Percentiles rank a stretch among this genome's conserved stretches.
phyloP scores from a whole-genome alignment of 2,797 vertebrate genomes.

The Tadarida brasiliensis region DNA sequence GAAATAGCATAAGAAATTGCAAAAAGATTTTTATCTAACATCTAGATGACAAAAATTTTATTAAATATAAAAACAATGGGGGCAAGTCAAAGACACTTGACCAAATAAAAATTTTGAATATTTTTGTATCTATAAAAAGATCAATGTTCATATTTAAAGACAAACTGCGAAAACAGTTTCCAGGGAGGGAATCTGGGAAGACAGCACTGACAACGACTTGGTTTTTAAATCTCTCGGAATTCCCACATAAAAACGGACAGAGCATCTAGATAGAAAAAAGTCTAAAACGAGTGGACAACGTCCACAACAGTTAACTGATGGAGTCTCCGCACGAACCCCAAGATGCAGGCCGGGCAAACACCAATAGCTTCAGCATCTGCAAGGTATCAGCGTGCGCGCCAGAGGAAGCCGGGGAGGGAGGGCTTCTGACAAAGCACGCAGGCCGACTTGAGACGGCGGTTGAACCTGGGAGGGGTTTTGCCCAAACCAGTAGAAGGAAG shows the following conservation, averaged over 20 bases:
- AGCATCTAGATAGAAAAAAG: neutral
- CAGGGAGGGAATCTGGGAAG: neutral
- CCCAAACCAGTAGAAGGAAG: neutral
- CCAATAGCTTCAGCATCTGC: neutral
- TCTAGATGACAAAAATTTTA: neutral
- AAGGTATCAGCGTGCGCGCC: neutral
- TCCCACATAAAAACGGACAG: neutral
- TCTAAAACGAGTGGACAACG: neutral
- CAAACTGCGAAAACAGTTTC: neutral
- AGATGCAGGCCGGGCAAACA: neutral
- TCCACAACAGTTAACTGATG: neutral
- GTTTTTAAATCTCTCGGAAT: conserved; percentile 23
- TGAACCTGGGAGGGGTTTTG: neutral
- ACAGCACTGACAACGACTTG: neutral
- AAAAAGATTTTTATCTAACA: conserved; percentile 30
- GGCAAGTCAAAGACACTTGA: conserved; percentile 35
- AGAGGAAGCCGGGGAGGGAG: neutral
- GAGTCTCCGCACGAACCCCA: neutral
- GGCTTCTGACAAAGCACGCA: neutral
- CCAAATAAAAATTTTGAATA: conserved; percentile 47
- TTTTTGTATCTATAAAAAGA: neutral
- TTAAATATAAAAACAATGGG: conserved; percentile 36
- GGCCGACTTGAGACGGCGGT: neutral
- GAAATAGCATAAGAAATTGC: neutral
- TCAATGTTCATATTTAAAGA: conserved; percentile 36